Base-by-base conservation (phyloP, 2,113 vertebrate species). In the Egretta garzetta region DNA sequence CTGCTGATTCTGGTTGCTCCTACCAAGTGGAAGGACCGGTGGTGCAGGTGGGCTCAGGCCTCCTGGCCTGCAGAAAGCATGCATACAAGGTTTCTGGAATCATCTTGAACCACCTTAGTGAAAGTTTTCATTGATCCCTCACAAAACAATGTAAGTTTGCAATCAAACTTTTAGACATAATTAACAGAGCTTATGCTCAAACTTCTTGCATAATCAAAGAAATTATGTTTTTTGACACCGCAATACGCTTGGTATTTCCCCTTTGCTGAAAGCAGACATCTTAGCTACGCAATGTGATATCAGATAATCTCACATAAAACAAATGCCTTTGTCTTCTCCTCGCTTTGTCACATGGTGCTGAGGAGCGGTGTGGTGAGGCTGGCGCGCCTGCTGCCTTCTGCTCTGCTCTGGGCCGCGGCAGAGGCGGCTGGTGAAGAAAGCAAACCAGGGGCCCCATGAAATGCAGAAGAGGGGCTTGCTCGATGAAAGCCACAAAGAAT, bases 381-480 rank as follows among this genome's bases (percentile, higher is more conserved):
- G n/a, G 1, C 8, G 0, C n/a, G n/a, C 8, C 77, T 33, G n/a
- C 30, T 4, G 3, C 50, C 68, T 62, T 14, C 4, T 37, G 66
- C 59, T 76, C 67, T 1, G 1, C 30, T 84, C 26, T 22, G 64
- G 9, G 49, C 43, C 35, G 4, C 0, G 11, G 19, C 73, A 84
- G 35, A 6, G 3, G 66, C 4, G 4, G 13, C 50, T 58, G 52
- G 21, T 47, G 62, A 27, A 47, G 28, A 53, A 56, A 82, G 8
- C 45, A 62, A 66, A 19, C 43, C 2, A 0, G 14, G 11, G 20
- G 70, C 60, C 62, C 47, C 77, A 12, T 0, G 1, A 75, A 91
- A 76, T 50, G 70, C 64, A 93, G 83, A 96, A 94, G 53, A 94
- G 45, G 66, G 62, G 71, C 50, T 95, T 71, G 87, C 89, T 82